These are phyloP conservation scores for Ostrea edulis DNA, from an alignment of 1,140 invertebrate genomes.

Conservation along the genomic window DNA sequence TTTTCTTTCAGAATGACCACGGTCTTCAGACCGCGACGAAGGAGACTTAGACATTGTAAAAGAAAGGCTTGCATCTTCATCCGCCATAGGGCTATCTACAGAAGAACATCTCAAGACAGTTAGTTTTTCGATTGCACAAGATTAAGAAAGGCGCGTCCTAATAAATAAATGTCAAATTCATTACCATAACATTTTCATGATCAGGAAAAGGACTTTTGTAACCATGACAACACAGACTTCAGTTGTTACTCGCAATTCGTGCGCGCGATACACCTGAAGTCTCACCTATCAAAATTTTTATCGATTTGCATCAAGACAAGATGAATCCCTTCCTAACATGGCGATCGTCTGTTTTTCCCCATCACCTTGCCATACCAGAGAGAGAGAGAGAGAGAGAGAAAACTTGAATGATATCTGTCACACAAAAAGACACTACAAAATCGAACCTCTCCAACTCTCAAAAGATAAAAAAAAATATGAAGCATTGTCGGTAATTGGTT, in stretches of 20 bases:
- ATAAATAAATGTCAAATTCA: background rate
- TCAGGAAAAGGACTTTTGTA: slow-evolving; percentile 3
- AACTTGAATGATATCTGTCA: background rate
- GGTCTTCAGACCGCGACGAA: slow-evolving; percentile 61
- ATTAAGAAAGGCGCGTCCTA: background rate
- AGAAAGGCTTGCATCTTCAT: slow-evolving; percentile 28
- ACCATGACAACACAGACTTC: slow-evolving; percentile 17
- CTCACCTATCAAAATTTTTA: slow-evolving; percentile 29
- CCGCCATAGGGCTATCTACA: slow-evolving; percentile 54
- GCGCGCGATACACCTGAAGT: slow-evolving; percentile 30
- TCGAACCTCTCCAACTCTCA: slow-evolving; percentile 15
- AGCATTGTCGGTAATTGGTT: slow-evolving; percentile 8
- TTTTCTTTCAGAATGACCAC: slow-evolving; percentile 74
- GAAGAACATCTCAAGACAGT: background rate
- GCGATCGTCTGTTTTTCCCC: background rate
- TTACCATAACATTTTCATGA: slow-evolving; percentile 6
- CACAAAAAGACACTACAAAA: slow-evolving; percentile 11
- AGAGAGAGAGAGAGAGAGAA: background rate
- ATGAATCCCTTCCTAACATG: slow-evolving; percentile 25
- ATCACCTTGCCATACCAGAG: background rate
- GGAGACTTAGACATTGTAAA: slow-evolving; percentile 59
- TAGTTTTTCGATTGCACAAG: slow-evolving; percentile 32
- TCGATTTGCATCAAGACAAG: slow-evolving; percentile 22
- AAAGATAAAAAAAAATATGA: background rate
- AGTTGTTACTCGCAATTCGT: slow-evolving; percentile 26